Evolutionary conservation across 2,888 invertebrate genomes (phyloP), one percentile per base, ranked within the genome.

Genomic region (Drosophila infuscata): DNA sequence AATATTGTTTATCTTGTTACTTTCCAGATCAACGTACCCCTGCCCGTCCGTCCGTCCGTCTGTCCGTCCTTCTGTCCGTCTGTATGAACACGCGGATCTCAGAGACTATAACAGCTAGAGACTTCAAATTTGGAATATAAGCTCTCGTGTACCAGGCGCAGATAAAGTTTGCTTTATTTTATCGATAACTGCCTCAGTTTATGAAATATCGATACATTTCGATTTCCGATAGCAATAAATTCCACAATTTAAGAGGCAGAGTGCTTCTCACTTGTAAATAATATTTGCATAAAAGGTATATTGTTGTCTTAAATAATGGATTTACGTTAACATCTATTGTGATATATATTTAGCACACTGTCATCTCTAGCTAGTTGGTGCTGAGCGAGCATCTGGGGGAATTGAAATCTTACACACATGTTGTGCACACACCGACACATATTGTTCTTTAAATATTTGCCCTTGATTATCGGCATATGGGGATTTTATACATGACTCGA

Each of bases 401-500:
- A 57, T 64, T 58, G 46, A 67, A 72, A 72, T 81, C 73, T 72
- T 67, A 67, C 41, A 64, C 66, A 67, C 67, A 72, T 81, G 54
- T 72, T 81, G 78, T 68, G 74, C 82, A 67, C 71, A 65, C 32
- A 51, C 35, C 25, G 33, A 54, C 35, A 36, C 70, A 78, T 77
- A 61, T 73, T 78, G 83, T 87, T 88, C 87, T 86, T 92, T 88
- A 91, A 91, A 91, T 91, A 91, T 91, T 91, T 91, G 91, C 88
- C 89, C 91, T 89, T 91, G 91, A 92, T 91, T 92, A 91, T 91
- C 87, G 81, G 80, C 74, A 87, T 73, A 70, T 70, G 86, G 64
- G 72, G 36, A 78, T 71, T 80, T 66, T 35, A 36, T 38, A 57
- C 62, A 78, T 57, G 64, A 62, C 52, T 79, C 76, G 70, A 82